Conservation (phyloP, 2,113 vertebrate species). For the Eublepharis macularius region DNA sequence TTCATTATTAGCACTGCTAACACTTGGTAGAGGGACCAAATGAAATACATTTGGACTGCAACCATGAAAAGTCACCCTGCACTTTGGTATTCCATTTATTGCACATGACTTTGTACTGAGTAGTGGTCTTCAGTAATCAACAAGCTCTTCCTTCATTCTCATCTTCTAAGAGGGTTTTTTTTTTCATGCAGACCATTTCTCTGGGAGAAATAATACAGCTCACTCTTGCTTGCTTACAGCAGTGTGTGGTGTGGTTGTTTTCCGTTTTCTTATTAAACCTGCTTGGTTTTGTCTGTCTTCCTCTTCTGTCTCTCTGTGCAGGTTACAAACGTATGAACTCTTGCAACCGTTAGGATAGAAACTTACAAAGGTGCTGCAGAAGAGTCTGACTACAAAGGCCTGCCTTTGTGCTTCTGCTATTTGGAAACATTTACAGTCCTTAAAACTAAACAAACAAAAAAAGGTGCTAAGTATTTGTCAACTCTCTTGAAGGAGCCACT, state of each 20-base stretch:
- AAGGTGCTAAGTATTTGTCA: slow-evolving; percentile 48
- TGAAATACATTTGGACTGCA: background rate
- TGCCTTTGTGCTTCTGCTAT: slow-evolving; percentile 58
- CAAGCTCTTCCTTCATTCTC: accelerated
- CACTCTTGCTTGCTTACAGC: background rate
- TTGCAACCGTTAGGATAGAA: slow-evolving; percentile 69
- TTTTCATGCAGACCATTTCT: background rate
- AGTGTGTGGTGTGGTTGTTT: background rate
- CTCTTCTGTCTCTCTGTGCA: slow-evolving; percentile 69
- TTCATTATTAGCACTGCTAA: background rate
- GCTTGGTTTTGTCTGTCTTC: slow-evolving; percentile 32
- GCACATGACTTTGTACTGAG: too few relatives aligned
- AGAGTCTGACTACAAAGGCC: slow-evolving; percentile 66
- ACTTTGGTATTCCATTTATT: background rate
- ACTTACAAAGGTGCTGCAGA: slow-evolving; percentile 60
- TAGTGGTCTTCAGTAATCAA: background rate
- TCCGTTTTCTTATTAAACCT: slow-evolving; percentile 57
- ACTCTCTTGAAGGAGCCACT: slow-evolving; percentile 51
- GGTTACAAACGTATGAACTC: slow-evolving; percentile 69
- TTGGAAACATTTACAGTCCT: slow-evolving; percentile 51
- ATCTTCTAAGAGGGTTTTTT: background rate
- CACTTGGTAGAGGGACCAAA: background rate
- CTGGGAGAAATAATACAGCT: slow-evolving; percentile 14
- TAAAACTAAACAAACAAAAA: slow-evolving; percentile 40
- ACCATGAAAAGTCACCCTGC: background rate